phyloP scores from a whole-genome alignment of 2,888 invertebrate species.

The Lottia gigantea region DNA sequence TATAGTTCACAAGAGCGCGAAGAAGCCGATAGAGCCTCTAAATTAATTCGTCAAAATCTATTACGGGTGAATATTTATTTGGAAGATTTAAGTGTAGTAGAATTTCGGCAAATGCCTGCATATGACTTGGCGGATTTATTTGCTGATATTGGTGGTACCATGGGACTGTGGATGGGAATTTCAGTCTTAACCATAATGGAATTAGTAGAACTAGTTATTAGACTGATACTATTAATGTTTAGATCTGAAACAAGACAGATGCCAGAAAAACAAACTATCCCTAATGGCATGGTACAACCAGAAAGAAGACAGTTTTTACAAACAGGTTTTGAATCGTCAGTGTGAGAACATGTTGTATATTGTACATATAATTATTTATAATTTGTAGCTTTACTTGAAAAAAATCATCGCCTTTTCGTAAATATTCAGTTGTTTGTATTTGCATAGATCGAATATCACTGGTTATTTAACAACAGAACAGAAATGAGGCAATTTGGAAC shows the following conservation, averaged over 20 bases:
- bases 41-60: slow-evolving; percentile 53
- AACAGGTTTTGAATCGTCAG: background rate
- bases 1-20: background rate
- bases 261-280: background rate
- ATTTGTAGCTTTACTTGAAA: too few species aligned
- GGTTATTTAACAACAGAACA: too few species aligned
- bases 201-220: slow-evolving; percentile 46
- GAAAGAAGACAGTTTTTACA: slow-evolving; percentile 6
- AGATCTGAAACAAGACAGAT: slow-evolving; percentile 38
- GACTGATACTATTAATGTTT: slow-evolving; percentile 45
- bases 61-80: slow-evolving; percentile 56
- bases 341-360: background rate
- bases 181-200: slow-evolving; percentile 57
- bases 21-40: slow-evolving; percentile 37
- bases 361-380: too few species aligned
- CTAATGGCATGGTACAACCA: background rate
- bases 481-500: too few species aligned
- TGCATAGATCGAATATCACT: too few species aligned
- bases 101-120: slow-evolving; percentile 52
- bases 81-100: slow-evolving; percentile 55
- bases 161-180: slow-evolving; percentile 61
- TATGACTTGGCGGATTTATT: slow-evolving; percentile 55
- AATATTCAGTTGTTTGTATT: too few species aligned
- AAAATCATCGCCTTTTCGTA: too few species aligned
- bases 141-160: slow-evolving; percentile 57